These are phyloP conservation scores for Ageneiosus marmoratus DNA, from an alignment of 2,113 vertebrate genomes.

Conservation along the genomic window DNA sequence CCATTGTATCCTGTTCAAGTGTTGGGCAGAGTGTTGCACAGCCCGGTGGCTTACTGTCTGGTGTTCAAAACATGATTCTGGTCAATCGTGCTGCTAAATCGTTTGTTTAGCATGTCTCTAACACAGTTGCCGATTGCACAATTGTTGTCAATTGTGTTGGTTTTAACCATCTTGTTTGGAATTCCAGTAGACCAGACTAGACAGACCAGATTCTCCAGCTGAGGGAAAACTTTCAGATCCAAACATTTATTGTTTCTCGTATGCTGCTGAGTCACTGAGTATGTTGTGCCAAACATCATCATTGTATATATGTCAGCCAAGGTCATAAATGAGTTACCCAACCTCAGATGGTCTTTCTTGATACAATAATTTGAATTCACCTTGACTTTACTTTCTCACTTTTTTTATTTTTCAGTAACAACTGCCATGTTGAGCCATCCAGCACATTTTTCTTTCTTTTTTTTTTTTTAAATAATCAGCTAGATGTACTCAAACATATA, in stretches of 20 bases:
- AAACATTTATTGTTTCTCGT: constrained; percentile 25
- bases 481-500: not conserved
- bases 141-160: not conserved
- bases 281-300: constrained; percentile 15
- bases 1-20: constrained; percentile 31
- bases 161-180: not conserved
- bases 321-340: constrained; percentile 25
- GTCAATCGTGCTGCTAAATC: not conserved
- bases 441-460: too few species aligned
- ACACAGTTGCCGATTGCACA: not conserved
- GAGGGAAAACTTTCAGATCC: constrained; percentile 8
- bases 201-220: constrained; percentile 23
- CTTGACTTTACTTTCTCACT: constrained; percentile 1
- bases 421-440: not conserved
- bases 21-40: constrained; percentile 15
- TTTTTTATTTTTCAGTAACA: not conserved
- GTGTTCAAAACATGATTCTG: not conserved
- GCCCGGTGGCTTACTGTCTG: not conserved
- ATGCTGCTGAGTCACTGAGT: constrained; percentile 17
- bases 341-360: constrained; percentile 14
- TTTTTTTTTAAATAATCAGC: not conserved
- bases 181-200: constrained; percentile 31
- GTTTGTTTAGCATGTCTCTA: constrained; percentile 26
- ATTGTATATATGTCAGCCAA: constrained; percentile 27
- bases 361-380: constrained; percentile 21